phyloP scores from a whole-genome alignment of 2,888 invertebrate species.

The Catocala nupta region DNA sequence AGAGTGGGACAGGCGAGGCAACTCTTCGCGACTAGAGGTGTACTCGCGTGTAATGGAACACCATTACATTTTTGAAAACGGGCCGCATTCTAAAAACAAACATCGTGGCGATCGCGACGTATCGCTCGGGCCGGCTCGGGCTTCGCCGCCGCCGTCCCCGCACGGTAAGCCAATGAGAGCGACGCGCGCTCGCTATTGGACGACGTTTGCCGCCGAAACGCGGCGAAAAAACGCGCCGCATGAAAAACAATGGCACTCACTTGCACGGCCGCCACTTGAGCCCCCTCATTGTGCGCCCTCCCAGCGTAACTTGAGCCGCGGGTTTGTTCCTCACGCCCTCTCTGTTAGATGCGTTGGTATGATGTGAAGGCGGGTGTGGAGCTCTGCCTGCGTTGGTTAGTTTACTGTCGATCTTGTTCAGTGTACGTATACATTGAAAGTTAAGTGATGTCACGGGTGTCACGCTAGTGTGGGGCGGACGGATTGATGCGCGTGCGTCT shows the following conservation, averaged over 20 bases:
- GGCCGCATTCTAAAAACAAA: constrained; percentile 66
- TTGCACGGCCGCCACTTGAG: constrained; percentile 66
- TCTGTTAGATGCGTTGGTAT: background rate
- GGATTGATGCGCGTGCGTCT: constrained; percentile 54
- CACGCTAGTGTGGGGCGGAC: constrained; percentile 49
- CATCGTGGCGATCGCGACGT: constrained; percentile 47
- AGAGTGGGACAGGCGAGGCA: background rate
- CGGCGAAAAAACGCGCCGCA: constrained; percentile 66
- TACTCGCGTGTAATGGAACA: constrained; percentile 16
- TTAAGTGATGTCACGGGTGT: constrained; percentile 58
- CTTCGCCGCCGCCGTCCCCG: constrained; percentile 65
- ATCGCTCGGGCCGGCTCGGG: constrained; percentile 44
- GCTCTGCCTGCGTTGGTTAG: constrained; percentile 31
- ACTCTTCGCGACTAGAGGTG: background rate
- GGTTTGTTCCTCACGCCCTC: constrained; percentile 9
- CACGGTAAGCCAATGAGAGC: constrained; percentile 67
- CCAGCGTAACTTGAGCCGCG: constrained; percentile 53
- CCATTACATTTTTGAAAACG: constrained; percentile 61
- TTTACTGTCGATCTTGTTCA: constrained; percentile 35
- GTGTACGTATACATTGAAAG: constrained; percentile 53
- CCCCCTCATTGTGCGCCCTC: constrained; percentile 58
- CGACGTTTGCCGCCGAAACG: constrained; percentile 62
- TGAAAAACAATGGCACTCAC: constrained; percentile 83
- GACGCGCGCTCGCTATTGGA: constrained; percentile 68
- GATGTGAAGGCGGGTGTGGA: constrained; percentile 24